Base-by-base conservation (phyloP, 2,888 invertebrate species). In the Hypomecis atomaria region DNA sequence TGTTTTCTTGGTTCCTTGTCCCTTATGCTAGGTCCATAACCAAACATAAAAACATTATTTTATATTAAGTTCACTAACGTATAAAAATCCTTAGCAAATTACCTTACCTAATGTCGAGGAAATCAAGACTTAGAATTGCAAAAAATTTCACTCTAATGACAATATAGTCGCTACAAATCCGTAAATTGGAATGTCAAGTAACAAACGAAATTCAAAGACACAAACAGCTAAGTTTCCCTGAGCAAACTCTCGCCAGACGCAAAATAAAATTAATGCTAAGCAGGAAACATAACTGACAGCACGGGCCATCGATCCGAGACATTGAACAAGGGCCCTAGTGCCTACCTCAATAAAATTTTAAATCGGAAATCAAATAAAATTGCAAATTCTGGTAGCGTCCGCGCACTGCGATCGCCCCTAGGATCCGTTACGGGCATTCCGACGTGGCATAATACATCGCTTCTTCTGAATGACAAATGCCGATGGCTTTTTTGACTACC, bases 301-400 rank as follows among this genome's bases (percentile, higher is more conserved):
- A 50, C 36, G 50, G 55, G 52, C 49, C 54, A 76, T 75, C 71
- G 71, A 71, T 60, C 63, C 62, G 57, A 61, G 63, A 55, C 61
- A 49, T 43, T 38, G 56, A 52, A 59, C 56, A 66, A 65, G 68
- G 69, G 69, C 68, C 72, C 71, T 71, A 74, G 70, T 72, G 71
- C 72, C 71, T 71, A 75, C 75, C 76, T 76, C 76, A 78, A 77
- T 81, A 83, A 65, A 57, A 53, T 56, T 84, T 81, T 78, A 81
- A 85, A 85, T 83, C 78, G 78, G 72, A 78, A 82, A 83, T 82
- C 79, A 81, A 82, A 84, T 82, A 81, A 83, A 83, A 86, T 85
- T 84, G 78, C 72, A 77, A 78, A 85, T 85, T 84, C 83, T 61
- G 66, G 37, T 40, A 62, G 63, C 71, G 74, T 71, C 69, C 71